Base-by-base conservation (phyloP, 2,797 vertebrate species). In the Jordanella pulchra region DNA sequence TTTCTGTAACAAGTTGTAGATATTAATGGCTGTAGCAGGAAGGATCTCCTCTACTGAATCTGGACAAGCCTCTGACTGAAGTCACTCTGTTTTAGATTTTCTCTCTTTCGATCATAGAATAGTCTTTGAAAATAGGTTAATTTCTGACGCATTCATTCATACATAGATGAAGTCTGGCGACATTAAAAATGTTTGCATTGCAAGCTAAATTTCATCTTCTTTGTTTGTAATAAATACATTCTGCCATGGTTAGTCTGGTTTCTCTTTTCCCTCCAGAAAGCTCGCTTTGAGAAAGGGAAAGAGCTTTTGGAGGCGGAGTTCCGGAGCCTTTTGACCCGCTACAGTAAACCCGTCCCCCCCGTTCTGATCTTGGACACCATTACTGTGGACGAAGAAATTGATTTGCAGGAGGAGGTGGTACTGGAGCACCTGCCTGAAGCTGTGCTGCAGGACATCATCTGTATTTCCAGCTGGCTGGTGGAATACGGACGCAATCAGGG, bases 401-500 rank as follows among this genome's bases (percentile, higher is more conserved):
- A 98, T 86, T 90, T 95, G 0, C 96, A 96, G 89, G 97, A 98
- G 74, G 98, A 98, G 7, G 91, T 95, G 86, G 85, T 92, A 12
- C 91, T 99, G 88, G 97, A 99, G 69, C 98, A 99, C 78, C 95
- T 99, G 2, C 97, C 98, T 0, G 96, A 99, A 76, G 94, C 94
- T 0, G 95, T 96, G 53, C 93, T 98, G 13, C 96, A 96, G 1
- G 97, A 99, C 23, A 90, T 96, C 84, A 94, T 98, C 90, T 96
- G 97, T 75, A 98, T 99, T 82, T 95, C 97, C 0, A 94, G 94
- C 72, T 99, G 98, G 98, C 95, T 99, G 87, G 97, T 98, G 93
- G 97, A 99, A 9, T 98, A 96, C 0, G 98, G 98, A 71, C 95
- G 96, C 71, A 99, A 98, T 87, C 97, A 99, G 90, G 98, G 98